Conservation (phyloP, 53 echinoderm and acorn worm genomes). For the Crossaster papposus region DNA sequence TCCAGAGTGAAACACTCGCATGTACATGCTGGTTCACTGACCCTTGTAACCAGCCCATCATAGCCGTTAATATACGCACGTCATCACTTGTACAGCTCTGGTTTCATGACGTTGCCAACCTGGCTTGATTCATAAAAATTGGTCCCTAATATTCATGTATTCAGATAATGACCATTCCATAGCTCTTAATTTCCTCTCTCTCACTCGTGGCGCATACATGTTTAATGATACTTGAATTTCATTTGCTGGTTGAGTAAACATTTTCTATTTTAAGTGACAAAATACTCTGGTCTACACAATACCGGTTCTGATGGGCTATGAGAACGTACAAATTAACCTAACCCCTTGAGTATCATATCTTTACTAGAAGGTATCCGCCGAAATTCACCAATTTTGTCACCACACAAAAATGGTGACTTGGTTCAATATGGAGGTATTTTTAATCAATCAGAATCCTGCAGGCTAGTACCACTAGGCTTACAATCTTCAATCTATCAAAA, state of each 20-base stretch:
- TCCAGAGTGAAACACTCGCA: background rate
- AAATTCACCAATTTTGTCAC: too few species aligned
- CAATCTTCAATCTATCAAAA: too few species aligned
- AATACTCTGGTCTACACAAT: background rate
- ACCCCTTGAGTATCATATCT: too few species aligned
- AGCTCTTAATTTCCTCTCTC: background rate
- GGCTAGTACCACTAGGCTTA: too few species aligned
- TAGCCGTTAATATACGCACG: slow-evolving; percentile 42
- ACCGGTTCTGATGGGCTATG: too few species aligned
- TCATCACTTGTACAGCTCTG: slow-evolving; percentile 41
- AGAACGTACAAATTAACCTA: too few species aligned
- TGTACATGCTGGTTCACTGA: slow-evolving; percentile 30
- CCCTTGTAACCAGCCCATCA: slow-evolving; percentile 11
- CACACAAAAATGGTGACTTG: too few species aligned
- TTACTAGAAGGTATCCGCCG: too few species aligned
- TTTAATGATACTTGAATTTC: background rate
- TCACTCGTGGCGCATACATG: background rate
- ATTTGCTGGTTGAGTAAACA: background rate
- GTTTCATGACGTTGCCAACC: slow-evolving; percentile 44
- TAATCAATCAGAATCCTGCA: too few species aligned
- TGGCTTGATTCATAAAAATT: slow-evolving; percentile 27
- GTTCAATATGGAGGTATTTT: too few species aligned
- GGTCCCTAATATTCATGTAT: slow-evolving; percentile 38
- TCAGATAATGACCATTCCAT: slow-evolving; percentile 21
- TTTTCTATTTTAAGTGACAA: background rate